Base-by-base conservation (phyloP, 2,888 invertebrate species). In the Cloeon dipterum region DNA sequence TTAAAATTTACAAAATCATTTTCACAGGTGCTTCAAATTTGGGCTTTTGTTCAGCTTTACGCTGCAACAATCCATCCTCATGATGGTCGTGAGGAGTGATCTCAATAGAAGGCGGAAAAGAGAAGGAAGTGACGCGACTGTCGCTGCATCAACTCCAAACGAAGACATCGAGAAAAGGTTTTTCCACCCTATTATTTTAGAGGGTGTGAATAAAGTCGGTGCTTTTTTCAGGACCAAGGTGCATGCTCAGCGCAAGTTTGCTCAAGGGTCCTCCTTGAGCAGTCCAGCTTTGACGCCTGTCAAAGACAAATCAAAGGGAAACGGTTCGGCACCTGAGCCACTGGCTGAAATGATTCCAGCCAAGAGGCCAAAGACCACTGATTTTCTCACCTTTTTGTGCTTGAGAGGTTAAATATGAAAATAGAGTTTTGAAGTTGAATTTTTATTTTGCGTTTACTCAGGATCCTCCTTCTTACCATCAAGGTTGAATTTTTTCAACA, bases 241-340 rank as follows among this genome's bases (percentile, higher is more conserved):
- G 40, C 79, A 81, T 53, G 83, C 82, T 32, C 83, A 85, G 57
- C 62, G 85, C 42, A 85, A 85, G 58, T 85, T 85, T 63, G 83
- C 83, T 23, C 81, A 82, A 57, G 81, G 78, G 45, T 71, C 71
- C 14, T 68, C 69, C 21, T 63, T 65, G 42, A 66, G 45, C 39
- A 53, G 64, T 49, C 63, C 68, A 19, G 55, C 61, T 13, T 44
- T 44, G 25, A 67, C 71, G 19, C 67, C 71, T 7, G 59, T 67
- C 5, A 67, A 69, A 47, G 71, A 72, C 45, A 63, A 66, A 41
- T 49, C 39, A 4, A 44, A 43, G 35, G 36, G 36, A 14, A 45
- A 43, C 39, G 43, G 42, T 11, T 44, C 47, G 7, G 41, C 49
- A 19, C 43, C 49, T 14, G 29, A 29, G 16, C 23, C 23, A 8